Evolutionary conservation across 2,888 invertebrate species (phyloP), one percentile per base, ranked within the genome.

Genomic region (Myopa testacea): DNA sequence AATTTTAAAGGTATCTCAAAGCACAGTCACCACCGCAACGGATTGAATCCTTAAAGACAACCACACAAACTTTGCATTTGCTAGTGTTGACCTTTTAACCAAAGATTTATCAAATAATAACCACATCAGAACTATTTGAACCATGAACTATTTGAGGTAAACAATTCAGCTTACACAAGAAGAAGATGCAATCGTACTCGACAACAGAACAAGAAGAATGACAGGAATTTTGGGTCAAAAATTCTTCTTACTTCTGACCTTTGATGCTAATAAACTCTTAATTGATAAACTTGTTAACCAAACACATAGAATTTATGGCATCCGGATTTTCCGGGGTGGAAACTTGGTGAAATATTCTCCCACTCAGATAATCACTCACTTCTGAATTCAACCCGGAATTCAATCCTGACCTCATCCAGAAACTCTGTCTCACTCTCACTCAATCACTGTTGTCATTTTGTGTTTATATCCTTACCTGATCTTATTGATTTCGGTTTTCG

Each of bases 271-370:
- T 71, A 38, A 52, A 70, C 52, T 70, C 2, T 34, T 71, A 71
- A 71, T 60, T 71, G 60, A 71, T 71, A 60, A 71, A 71, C 71
- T 58, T 71, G 60, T 60, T 60, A 40, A 38, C 16, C 40, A 16
- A 60, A 71, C 37, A 37, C 58, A 50, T 45, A 45, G 50, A 70
- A 70, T 70, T 37, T 55, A 12, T 37, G 37, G 70, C 19, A 58
- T 58, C 12, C 5, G 58, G 5, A 5, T 14, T 58, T 58, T 58
- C 8, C 5, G 6, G 58, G 6, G 5, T 58, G n/a, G 12, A 16
- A 16, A 58, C 12, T 58, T 16, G 1, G 14, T 58, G 58, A n/a
- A 58, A 58, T 8, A 58, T 58, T n/a, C 16, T 58, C 2, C 2
- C 58, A 26, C 1, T 26, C n/a, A 26, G 26, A 26, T 2, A 26